Evolutionary conservation across 1,140 invertebrate genomes (phyloP).

Genomic region (Apis florea): DNA sequence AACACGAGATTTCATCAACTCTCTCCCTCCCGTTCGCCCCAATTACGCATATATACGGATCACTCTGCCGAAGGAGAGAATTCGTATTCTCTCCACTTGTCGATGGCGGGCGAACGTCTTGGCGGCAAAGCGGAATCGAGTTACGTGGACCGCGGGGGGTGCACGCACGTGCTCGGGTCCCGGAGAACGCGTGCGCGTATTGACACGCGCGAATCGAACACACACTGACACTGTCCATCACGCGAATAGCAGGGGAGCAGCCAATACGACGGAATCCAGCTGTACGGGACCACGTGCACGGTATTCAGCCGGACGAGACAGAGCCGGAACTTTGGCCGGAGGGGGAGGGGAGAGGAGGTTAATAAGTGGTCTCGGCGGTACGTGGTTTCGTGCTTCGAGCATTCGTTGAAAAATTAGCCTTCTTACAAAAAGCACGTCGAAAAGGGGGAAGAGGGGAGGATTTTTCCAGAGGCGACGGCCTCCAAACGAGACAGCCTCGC

Average conservation of each 20-base stretch:
- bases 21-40: background rate
- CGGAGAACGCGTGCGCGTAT: constrained; percentile 65
- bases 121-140: constrained; percentile 21
- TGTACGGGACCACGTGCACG: constrained; percentile 49
- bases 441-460: too few species aligned
- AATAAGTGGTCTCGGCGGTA: constrained; percentile 55
- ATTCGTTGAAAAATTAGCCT: constrained; percentile 67
- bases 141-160: background rate
- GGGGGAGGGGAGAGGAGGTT: constrained; percentile 1
- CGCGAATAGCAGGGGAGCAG: constrained; percentile 31
- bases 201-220: constrained; percentile 65
- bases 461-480: constrained; percentile 42
- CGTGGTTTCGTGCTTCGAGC: constrained; percentile 50
- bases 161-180: constrained; percentile 56
- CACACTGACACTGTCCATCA: constrained; percentile 60
- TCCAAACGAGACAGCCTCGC: constrained; percentile 40
- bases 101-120: background rate
- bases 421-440: constrained; percentile 65
- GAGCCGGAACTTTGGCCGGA: constrained; percentile 12
- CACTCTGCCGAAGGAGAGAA: background rate
- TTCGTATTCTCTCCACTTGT: background rate
- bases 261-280: constrained; percentile 56
- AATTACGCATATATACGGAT: background rate
- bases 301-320: background rate
- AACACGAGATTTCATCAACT: background rate